These are phyloP conservation scores for Oceanodroma leucorhoa DNA, from an alignment of 2,797 vertebrate genomes.

Conservation along the genomic window DNA sequence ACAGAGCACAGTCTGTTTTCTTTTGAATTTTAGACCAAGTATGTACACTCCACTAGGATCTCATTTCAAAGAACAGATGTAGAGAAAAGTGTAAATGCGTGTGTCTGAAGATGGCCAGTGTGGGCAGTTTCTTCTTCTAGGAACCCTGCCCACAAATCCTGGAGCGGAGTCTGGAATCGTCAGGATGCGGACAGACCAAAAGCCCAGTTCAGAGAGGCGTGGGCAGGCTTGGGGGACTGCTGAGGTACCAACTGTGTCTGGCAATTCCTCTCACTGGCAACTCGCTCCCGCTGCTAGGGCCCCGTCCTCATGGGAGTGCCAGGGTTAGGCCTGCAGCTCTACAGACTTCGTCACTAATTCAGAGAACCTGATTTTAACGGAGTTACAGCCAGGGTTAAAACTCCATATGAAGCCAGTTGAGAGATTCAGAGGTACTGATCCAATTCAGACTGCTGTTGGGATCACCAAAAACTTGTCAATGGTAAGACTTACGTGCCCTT, in stretches of 20 bases:
- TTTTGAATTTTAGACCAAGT: background rate
- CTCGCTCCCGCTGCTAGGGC: background rate
- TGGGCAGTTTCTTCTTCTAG: background rate
- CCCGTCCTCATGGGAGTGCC: background rate
- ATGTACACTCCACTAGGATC: fast-evolving
- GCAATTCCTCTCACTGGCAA: background rate
- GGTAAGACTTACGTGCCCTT: background rate
- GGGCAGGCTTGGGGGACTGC: background rate
- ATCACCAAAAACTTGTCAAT: background rate
- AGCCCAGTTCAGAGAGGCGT: background rate
- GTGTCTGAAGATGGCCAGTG: background rate
- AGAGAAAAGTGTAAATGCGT: background rate
- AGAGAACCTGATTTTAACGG: background rate
- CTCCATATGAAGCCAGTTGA: background rate
- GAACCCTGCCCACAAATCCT: background rate
- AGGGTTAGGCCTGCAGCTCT: background rate
- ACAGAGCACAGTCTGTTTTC: background rate
- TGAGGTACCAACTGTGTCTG: background rate
- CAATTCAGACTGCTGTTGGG: background rate
- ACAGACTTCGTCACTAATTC: background rate
- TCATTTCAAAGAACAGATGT: background rate
- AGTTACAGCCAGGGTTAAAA: background rate
- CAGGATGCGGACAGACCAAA: background rate
- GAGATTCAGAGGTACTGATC: background rate
- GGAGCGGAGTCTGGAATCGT: background rate